These are phyloP conservation scores for Lophura nycthemera DNA, from an alignment of 2,113 vertebrate genomes.

Conservation along the genomic window DNA sequence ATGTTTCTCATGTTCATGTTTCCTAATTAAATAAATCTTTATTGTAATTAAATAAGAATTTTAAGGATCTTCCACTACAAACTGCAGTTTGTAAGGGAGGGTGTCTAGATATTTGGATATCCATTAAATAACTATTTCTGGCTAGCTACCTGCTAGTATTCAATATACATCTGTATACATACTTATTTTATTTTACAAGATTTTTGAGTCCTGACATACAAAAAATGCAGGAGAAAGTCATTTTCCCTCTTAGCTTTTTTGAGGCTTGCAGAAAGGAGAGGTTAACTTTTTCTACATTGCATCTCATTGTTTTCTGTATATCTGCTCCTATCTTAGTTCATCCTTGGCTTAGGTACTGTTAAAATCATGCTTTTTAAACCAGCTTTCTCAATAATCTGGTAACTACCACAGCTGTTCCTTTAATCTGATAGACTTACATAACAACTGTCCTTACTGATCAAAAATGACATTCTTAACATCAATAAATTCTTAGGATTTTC, in stretches of 20 bases:
- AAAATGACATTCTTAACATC: slow-evolving; percentile 73
- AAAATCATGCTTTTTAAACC: slow-evolving; percentile 38
- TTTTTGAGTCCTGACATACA: background rate
- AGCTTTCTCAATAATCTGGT: slow-evolving; percentile 48
- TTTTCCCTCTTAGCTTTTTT: background rate
- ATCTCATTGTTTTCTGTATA: background rate
- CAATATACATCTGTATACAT: background rate
- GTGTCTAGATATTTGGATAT: background rate
- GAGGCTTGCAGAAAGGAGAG: background rate
- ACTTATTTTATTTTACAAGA: background rate
- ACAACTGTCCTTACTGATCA: slow-evolving; percentile 57
- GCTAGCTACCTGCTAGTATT: background rate
- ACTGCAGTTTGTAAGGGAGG: background rate
- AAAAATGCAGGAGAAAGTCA: background rate
- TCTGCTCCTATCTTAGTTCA: background rate
- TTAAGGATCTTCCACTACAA: background rate
- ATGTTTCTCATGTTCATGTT: background rate
- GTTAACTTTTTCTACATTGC: background rate
- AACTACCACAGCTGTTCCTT: slow-evolving; percentile 54
- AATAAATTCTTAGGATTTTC: slow-evolving; percentile 65
- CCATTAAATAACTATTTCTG: background rate
- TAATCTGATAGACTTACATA: slow-evolving; percentile 64
- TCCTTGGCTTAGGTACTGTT: slow-evolving; percentile 32
- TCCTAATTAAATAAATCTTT: background rate
- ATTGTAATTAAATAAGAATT: background rate